A percentile compares a stretch with the other conserved stretches of the same genome.
These are phyloP conservation scores for Rhingia rostrata DNA, from an alignment of 2,888 invertebrate genomes.

Conservation along the genomic window DNA sequence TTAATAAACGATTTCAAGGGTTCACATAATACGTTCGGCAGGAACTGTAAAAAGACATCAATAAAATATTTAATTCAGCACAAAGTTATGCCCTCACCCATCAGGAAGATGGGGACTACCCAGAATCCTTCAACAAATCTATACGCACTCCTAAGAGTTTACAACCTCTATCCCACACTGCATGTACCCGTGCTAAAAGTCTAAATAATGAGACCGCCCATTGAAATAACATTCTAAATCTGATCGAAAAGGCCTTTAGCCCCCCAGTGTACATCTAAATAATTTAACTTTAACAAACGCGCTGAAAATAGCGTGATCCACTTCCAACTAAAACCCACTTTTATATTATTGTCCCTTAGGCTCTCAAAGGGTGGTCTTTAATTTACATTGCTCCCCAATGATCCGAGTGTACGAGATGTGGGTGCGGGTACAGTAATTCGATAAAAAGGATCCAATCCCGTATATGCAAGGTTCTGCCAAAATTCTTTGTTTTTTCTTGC, in stretches of 20 bases:
- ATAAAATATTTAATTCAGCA: no score
- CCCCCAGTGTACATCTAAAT: conserved; percentile 21
- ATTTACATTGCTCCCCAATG: conserved; percentile 27
- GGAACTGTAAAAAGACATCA: no score
- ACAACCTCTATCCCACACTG: no score
- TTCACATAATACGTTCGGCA: no score
- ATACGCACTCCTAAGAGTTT: no score
- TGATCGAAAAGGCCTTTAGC: conserved; percentile 1
- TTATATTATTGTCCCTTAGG: conserved; percentile 10
- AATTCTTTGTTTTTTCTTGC: conserved; percentile 24
- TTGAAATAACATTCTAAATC: no score
- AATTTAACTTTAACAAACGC: conserved; percentile 27
- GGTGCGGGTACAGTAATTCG: conserved; percentile 19
- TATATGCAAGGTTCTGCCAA: conserved; percentile 12
- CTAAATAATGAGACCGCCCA: no score
- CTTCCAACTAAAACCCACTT: conserved; percentile 24
- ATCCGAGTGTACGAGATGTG: neutral
- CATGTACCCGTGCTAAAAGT: no score
- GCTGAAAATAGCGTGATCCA: conserved; percentile 29
- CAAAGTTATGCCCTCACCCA: no score
- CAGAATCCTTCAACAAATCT: no score
- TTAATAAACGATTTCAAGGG: no score
- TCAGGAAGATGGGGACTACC: no score
- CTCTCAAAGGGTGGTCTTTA: conserved; percentile 23
- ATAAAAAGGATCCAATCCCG: conserved; percentile 38